phyloP scores from a whole-genome alignment of 1,140 invertebrate genomes.

The Idris sp. region DNA sequence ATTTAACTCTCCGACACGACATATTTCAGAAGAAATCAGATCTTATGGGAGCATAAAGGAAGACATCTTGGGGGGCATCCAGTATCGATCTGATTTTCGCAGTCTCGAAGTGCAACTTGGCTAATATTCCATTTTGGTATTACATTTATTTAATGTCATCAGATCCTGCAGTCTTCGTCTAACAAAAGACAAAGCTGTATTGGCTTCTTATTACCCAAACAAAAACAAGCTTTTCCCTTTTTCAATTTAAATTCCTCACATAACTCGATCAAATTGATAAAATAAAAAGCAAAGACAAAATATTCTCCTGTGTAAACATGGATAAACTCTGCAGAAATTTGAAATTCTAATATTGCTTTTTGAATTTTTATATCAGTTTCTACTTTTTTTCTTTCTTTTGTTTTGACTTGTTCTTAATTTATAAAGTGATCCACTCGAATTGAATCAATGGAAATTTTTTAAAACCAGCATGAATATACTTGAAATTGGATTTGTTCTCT shows the following conservation, averaged over 20 bases:
- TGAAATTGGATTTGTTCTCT: slow-evolving; percentile 24
- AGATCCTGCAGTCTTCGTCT: too few species aligned
- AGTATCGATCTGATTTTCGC: slow-evolving; percentile 44
- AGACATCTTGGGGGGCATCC: slow-evolving; percentile 36
- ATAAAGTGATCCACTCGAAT: slow-evolving; percentile 25
- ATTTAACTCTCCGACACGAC: slow-evolving; percentile 56
- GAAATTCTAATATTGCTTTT: too few species aligned
- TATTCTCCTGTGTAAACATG: too few species aligned
- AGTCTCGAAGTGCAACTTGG: slow-evolving; percentile 24
- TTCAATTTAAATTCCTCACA: too few species aligned
- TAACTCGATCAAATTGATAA: too few species aligned
- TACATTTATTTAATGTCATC: slow-evolving; percentile 18
- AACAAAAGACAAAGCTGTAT: too few species aligned
- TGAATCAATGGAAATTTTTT: slow-evolving; percentile 33
- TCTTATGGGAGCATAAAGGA: slow-evolving; percentile 49
- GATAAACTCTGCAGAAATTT: too few species aligned
- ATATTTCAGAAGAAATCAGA: slow-evolving; percentile 63
- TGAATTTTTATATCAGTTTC: not conserved
- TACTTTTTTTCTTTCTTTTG: not conserved
- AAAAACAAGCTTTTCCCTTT: too few species aligned
- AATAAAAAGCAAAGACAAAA: too few species aligned
- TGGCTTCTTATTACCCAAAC: too few species aligned
- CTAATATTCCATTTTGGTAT: slow-evolving; percentile 41
- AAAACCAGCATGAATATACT: slow-evolving; percentile 38
- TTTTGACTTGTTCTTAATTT: slow-evolving; percentile 29